Evolutionary conservation across 2,888 invertebrate genomes (phyloP), one percentile per base, ranked within the genome.

Genomic region (Tanypteryx hageni): DNA sequence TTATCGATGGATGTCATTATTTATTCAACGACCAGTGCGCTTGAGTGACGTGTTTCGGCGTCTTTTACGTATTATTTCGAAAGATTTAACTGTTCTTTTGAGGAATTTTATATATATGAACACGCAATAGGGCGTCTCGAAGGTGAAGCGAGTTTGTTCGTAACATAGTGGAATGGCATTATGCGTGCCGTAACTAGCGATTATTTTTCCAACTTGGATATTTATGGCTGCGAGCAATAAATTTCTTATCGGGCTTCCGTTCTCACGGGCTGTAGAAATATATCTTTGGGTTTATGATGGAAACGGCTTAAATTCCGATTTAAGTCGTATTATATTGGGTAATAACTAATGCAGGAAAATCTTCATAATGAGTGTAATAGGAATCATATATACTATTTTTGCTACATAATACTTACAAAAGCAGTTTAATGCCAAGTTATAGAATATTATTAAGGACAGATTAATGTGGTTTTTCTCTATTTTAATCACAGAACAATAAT

Each of bases 21-120:
- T 89, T 89, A 89, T 89, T 89, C 89, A 68, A 44, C 64, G 64
- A 31, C 31, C 64, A 18, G 44, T 44, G 18, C 89, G 31, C 27
- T 86, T 83, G 83, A 83, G 83, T 83, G 83, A 83, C 61, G 61
- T 61, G 9, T 86, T 61, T 31, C 89, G 16, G 11, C 58, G 85
- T 11, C 59, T 58, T 58, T 58, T 86, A 58, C 57, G 85, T 27
- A 59, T 89, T 61, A 31, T 89, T 68, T 44, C 64, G 61, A 61
- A 59, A 61, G n/a, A 44, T 31, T 31, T 31, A 61, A 89, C 64
- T 89, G 64, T 89, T 89, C 89, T 89, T 64, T 89, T 64, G 64
- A 64, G 44, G 44, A 89, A 22, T 44, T 89, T 64, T 89, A 64
- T 64, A 89, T 89, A 68, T 89, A 64, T 89, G n/a, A 89, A n/a